A percentile compares a stretch with the other conserved stretches of the same genome.
phyloP scores from a whole-genome alignment of 1,140 invertebrate species.

The Ips nitidus region DNA sequence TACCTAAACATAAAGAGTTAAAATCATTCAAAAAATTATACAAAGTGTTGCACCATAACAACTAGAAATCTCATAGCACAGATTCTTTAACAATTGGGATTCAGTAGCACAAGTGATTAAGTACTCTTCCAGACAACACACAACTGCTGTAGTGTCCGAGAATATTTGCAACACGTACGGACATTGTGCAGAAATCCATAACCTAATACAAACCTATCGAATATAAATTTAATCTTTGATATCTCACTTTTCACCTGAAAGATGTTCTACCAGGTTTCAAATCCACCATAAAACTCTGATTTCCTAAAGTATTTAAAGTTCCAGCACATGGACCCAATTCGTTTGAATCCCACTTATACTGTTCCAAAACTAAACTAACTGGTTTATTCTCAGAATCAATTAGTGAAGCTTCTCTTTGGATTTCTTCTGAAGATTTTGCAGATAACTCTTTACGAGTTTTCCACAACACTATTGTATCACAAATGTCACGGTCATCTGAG shows the following conservation, averaged over 20 bases:
- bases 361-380: conserved; percentile 41
- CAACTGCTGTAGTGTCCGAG: conserved; percentile 44
- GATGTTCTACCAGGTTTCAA: conserved; percentile 45
- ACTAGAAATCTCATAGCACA: conserved; percentile 18
- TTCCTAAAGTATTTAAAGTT: conserved; percentile 43
- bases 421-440: background rate
- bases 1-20: conserved; percentile 17
- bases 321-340: conserved; percentile 22
- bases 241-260: conserved; percentile 22
- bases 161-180: conserved; percentile 43
- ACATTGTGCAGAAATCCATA: conserved; percentile 45
- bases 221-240: background rate
- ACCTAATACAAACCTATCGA: conserved; percentile 31
- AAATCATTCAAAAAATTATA: background rate
- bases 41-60: conserved; percentile 13
- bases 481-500: conserved; percentile 1
- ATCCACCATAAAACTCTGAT: conserved; percentile 41
- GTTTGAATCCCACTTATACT: conserved; percentile 40
- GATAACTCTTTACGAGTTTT: conserved; percentile 10
- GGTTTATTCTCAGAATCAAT: conserved; percentile 2
- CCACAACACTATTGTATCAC: conserved; percentile 16
- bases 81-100: conserved; percentile 28
- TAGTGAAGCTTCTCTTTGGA: background rate
- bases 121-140: conserved; percentile 46
- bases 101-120: conserved; percentile 46